A percentile compares a stretch with the other conserved stretches of the same genome.
These are phyloP conservation scores for Agrilus cyanescens DNA, from an alignment of 2,888 invertebrate genomes.

Conservation along the genomic window DNA sequence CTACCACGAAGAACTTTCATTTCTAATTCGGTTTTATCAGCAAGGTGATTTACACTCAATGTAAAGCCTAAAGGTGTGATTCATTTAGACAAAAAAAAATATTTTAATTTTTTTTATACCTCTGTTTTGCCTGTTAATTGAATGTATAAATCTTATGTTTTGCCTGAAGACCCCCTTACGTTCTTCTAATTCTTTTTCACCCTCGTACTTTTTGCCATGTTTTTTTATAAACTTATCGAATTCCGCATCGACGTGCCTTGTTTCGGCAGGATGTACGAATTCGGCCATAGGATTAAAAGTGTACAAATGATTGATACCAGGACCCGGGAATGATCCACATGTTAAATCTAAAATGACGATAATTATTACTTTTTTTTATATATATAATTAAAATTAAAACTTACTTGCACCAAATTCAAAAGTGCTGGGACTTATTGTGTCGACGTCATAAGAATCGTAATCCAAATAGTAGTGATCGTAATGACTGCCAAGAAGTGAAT, in stretches of 20 bases:
- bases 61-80: constrained; percentile 64
- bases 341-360: constrained; percentile 42
- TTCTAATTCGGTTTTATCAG: constrained; percentile 71
- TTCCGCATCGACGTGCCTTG: constrained; percentile 59
- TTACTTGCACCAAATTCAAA: constrained; percentile 55
- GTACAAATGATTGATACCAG: constrained; percentile 61
- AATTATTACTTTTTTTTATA: background rate
- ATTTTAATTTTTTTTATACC: constrained; percentile 16
- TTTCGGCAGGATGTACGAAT: constrained; percentile 61
- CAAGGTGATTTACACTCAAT: constrained; percentile 75
- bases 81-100: constrained; percentile 22
- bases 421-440: constrained; percentile 54
- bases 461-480: constrained; percentile 88
- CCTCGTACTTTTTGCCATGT: constrained; percentile 57
- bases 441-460: constrained; percentile 57
- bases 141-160: constrained; percentile 56
- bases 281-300: constrained; percentile 92
- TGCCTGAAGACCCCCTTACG: constrained; percentile 75
- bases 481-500: constrained; percentile 86
- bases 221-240: constrained; percentile 63
- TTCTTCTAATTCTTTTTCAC: constrained; percentile 51
- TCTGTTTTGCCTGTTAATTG: constrained; percentile 28
- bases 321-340: constrained; percentile 77
- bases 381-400: too few species aligned
- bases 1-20: constrained; percentile 62